phyloP scores from a whole-genome alignment of 2,888 invertebrate species.

The Pocota personata region DNA sequence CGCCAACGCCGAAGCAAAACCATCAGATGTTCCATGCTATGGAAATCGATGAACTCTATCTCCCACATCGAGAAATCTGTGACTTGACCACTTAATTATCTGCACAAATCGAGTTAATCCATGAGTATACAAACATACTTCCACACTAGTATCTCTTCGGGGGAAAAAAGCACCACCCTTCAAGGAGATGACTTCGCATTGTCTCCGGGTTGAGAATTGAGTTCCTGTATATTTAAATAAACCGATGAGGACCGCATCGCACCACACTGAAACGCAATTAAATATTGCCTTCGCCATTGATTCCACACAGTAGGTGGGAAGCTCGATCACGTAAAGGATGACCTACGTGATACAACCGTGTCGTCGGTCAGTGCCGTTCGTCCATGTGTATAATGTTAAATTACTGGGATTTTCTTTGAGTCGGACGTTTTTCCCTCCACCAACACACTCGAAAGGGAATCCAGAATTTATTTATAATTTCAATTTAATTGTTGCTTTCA shows the following conservation, averaged over 20 bases:
- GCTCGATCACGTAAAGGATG: constrained; percentile 64
- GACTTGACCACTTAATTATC: constrained; percentile 72
- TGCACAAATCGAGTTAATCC: constrained; percentile 70
- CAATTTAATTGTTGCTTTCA: constrained; percentile 59
- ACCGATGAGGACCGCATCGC: constrained; percentile 5
- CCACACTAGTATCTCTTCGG: not conserved
- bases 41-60: constrained; percentile 51
- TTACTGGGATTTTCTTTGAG: constrained; percentile 64
- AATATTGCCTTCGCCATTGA: constrained; percentile 39
- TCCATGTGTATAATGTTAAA: constrained; percentile 41
- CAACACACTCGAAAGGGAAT: constrained; percentile 24
- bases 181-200: constrained; percentile 39
- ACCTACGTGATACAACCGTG: constrained; percentile 64
- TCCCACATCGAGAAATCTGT: too few relatives aligned
- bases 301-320: constrained; percentile 40
- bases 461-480: constrained; percentile 65
- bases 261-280: constrained; percentile 49
- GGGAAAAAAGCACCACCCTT: not conserved
- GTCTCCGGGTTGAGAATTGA: constrained; percentile 46
- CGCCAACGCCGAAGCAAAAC: constrained; percentile 12
- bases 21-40: not conserved
- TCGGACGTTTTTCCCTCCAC: not conserved
- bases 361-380: constrained; percentile 21
- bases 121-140: constrained; percentile 37
- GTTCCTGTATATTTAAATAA: constrained; percentile 64